Percentiles rank a stretch among this genome's conserved stretches.
phyloP scores from a whole-genome alignment of 2,113 vertebrate genomes.

The Myotis davidii region DNA sequence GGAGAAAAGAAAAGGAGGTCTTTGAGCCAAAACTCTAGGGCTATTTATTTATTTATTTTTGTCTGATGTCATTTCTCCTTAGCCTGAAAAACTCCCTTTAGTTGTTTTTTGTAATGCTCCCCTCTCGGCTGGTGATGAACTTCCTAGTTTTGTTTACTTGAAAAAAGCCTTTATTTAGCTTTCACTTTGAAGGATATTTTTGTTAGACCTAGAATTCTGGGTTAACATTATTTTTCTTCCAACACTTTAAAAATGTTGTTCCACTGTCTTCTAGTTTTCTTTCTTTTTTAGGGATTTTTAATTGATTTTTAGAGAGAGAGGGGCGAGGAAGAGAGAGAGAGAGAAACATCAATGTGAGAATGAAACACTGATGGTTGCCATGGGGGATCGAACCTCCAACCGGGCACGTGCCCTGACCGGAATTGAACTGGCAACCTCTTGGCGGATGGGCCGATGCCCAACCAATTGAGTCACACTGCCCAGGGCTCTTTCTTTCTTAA shows the following conservation, averaged over 20 bases:
- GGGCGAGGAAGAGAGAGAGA: too few species aligned
- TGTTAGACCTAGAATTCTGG: constrained; percentile 22
- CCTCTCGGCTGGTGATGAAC: neutral
- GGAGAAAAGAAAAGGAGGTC: neutral
- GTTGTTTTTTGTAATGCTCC: neutral
- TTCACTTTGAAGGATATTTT: neutral
- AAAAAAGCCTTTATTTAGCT: neutral
- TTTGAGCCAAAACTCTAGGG: neutral
- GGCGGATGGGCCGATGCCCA: too few species aligned
- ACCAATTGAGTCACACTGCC: too few species aligned
- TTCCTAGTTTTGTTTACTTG: neutral
- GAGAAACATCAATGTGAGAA: too few species aligned
- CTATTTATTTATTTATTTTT: neutral
- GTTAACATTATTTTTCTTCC: neutral
- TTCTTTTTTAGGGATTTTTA: neutral
- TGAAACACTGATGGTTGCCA: too few species aligned
- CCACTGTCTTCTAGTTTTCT: neutral
- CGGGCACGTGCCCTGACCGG: too few species aligned
- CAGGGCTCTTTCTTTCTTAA: neutral
- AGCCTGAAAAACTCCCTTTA: neutral
- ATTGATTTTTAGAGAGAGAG: too few species aligned
- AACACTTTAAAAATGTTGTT: neutral
- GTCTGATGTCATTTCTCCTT: neutral
- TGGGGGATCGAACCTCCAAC: too few species aligned
- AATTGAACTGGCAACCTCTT: too few species aligned